Evolutionary conservation across 92 coral and sea anemone genomes (phyloP).

Genomic region (Phenganax stokvisi): DNA sequence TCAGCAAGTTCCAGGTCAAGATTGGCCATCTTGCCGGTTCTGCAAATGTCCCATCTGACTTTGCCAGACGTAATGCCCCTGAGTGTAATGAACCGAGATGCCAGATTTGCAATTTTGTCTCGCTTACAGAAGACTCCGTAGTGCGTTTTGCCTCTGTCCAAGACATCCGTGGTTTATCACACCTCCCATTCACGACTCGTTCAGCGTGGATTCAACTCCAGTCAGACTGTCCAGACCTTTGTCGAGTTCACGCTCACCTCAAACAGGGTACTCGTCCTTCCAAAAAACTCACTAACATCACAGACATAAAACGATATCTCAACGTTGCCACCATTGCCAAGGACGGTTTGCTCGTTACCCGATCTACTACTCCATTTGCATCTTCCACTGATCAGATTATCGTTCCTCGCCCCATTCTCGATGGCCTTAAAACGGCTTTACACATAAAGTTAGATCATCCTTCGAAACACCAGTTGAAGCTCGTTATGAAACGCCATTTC

Average conservation of each 20-base stretch:
- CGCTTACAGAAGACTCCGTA: background rate
- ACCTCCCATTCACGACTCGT: too few species aligned
- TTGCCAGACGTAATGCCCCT: conserved; percentile 36
- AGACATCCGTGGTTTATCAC: too few species aligned
- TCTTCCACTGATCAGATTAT: background rate
- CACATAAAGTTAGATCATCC: background rate
- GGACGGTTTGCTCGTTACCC: background rate
- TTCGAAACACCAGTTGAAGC: too few species aligned
- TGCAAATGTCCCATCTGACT: background rate
- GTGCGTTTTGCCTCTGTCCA: too few species aligned
- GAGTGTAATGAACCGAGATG: conserved; percentile 30
- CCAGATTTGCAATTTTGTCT: conserved; percentile 43
- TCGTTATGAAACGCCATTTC: too few species aligned
- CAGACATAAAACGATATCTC: conserved; percentile 22
- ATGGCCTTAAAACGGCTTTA: too few species aligned
- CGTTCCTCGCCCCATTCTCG: too few species aligned
- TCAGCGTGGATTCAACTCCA: too few species aligned
- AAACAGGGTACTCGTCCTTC: conserved; percentile 31
- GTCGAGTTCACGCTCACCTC: conserved; percentile 31
- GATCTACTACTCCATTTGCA: conserved; percentile 22
- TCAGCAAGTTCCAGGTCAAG: conserved; percentile 47
- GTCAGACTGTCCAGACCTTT: too few species aligned
- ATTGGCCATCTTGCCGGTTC: conserved; percentile 35
- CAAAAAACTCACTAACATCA: conserved; percentile 20
- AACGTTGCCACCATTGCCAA: conserved; percentile 10